Conservation (phyloP, 2,113 vertebrate genomes). For the Takifugu flavidus region DNA sequence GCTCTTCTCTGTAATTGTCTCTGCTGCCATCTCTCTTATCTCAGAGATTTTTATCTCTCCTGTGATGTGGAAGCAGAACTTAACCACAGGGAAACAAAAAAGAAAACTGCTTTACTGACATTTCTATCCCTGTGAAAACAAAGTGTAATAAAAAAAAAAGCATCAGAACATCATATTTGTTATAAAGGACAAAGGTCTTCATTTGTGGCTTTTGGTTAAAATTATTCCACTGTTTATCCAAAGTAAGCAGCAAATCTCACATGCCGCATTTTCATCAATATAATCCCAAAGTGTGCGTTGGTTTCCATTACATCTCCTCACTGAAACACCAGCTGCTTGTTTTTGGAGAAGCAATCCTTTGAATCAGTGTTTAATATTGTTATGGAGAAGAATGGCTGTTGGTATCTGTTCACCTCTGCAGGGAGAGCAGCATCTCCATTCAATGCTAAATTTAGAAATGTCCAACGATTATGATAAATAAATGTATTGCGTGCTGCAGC, state of each 20-base stretch:
- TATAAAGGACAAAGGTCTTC: not conserved
- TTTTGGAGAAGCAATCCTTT: not conserved
- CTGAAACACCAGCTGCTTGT: not conserved
- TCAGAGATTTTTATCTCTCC: not conserved
- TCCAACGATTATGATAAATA: constrained; percentile 6
- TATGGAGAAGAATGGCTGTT: not conserved
- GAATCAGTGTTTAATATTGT: not conserved
- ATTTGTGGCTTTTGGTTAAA: too few relatives aligned
- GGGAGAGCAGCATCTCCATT: constrained; percentile 9
- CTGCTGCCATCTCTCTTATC: not conserved
- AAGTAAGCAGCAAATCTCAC: too few relatives aligned
- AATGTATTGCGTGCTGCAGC: constrained; percentile 21
- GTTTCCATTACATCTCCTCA: not conserved
- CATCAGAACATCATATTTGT: not conserved
- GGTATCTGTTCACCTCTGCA: constrained; percentile 13
- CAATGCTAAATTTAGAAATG: not conserved
- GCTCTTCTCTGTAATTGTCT: not conserved
- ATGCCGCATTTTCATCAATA: too few relatives aligned
- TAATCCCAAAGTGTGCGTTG: not conserved
- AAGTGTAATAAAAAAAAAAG: not conserved
- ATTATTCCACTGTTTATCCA: too few relatives aligned
- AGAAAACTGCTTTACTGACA: too few relatives aligned
- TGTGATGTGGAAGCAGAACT: not conserved
- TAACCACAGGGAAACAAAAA: constrained; percentile 1
- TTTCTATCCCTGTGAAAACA: too few relatives aligned